Conservation (phyloP, 2,797 vertebrate genomes). For the Sebastes diploproa region DNA sequence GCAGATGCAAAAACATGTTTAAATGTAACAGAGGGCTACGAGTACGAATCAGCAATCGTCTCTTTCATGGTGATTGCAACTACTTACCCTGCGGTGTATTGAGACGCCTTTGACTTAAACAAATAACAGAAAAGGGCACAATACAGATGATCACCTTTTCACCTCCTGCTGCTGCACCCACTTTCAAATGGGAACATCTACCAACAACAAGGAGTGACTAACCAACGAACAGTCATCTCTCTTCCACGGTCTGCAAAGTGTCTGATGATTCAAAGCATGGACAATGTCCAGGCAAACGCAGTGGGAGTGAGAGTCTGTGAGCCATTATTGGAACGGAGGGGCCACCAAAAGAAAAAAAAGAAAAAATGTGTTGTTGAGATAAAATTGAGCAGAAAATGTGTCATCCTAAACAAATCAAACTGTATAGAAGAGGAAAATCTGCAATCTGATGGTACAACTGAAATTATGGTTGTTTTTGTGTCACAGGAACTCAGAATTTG, state of each 20-base stretch:
- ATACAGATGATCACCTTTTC: constrained; percentile 23
- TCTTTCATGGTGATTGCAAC: background rate
- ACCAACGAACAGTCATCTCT: constrained; percentile 39
- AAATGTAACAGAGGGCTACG: background rate
- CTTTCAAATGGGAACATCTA: constrained; percentile 9
- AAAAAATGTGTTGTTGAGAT: background rate
- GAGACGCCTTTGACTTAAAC: background rate
- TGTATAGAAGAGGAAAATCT: background rate
- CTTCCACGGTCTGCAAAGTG: constrained; percentile 30
- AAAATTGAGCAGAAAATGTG: background rate
- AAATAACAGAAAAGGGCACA: background rate
- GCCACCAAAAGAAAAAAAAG: constrained; percentile 12
- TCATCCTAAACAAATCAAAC: background rate
- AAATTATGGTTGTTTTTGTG: background rate
- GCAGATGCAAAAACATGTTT: background rate
- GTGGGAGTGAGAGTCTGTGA: constrained; percentile 21
- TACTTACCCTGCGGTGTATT: no score
- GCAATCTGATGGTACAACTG: background rate
- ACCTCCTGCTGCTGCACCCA: constrained; percentile 52
- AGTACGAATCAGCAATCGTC: background rate
- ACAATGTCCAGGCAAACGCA: constrained; percentile 42
- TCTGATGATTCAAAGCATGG: constrained; percentile 59
- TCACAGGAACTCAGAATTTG: background rate
- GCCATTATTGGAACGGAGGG: constrained; percentile 7
- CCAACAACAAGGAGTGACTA: constrained; percentile 62